Evolutionary conservation across 2,888 invertebrate genomes (phyloP), one percentile per base, ranked within the genome.

Genomic region (Pristionchus fissidentatus): DNA sequence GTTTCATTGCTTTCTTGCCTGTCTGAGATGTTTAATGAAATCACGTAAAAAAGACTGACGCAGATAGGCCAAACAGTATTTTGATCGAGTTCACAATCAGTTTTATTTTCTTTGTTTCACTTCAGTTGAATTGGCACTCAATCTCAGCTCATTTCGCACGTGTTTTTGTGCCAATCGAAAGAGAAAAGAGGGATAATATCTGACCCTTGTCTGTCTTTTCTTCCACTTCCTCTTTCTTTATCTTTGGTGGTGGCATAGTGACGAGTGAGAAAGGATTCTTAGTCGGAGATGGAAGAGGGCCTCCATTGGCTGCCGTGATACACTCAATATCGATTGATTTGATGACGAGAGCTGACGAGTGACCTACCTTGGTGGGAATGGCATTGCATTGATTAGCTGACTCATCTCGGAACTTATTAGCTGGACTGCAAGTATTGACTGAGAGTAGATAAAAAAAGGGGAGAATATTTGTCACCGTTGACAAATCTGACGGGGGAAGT

Each of bases 241-340:
- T n/a, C 1, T 29, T 13, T 10, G 32, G 41, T 38, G 75, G 46
- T 43, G 29, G 15, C 29, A 52, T 46, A 49, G 77, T 77, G 19
- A 77, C n/a, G 46, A 49, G 77, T 19, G 52, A 49, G 46, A 77
- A 46, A 0, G 77, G 29, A 77, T 32, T 77, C 19, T 22, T 52
- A 5, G 41, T 22, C 19, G 77, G 22, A 73, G 73, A 32, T 32
- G 41, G 85, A 66, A 90, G 79, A 22, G 89, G 88, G 19, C 91
- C 91, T 57, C 89, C 91, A 84, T 91, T 91, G 3, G 91, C 91
- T 10, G 91, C 90, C 57, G 90, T 91, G 13, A 91, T 29, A 84
- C 91, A 91, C 89, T 91, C 80, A 85, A 90, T 22, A 41, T 46
- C 26, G 7, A 75, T 66, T 35, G 10, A 29, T 38, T 66, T 3